Evolutionary conservation across 2,888 invertebrate genomes (phyloP).

Genomic region (Tuta absoluta): DNA sequence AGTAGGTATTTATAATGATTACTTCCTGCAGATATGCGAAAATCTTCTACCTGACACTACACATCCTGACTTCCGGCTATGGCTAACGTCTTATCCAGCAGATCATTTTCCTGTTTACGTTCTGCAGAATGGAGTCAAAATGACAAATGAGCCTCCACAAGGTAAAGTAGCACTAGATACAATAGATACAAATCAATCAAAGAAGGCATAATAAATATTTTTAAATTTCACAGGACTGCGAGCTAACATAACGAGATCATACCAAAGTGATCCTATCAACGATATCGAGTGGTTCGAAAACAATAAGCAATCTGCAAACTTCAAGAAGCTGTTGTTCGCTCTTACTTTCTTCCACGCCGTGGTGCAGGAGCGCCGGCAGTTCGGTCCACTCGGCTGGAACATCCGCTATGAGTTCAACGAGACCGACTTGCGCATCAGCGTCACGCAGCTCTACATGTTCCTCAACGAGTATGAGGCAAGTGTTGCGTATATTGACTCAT

Average conservation of each 20-base stretch:
- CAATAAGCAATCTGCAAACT: slow-evolving; percentile 86
- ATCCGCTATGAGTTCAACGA: slow-evolving; percentile 98
- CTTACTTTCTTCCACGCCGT: slow-evolving; percentile 97
- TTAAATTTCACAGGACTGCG: slow-evolving; percentile 73
- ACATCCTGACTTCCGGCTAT: slow-evolving; percentile 94
- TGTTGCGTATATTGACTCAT: slow-evolving; percentile 20
- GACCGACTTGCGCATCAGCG: slow-evolving; percentile 94
- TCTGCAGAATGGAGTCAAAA: slow-evolving; percentile 96
- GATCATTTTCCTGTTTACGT: slow-evolving; percentile 95
- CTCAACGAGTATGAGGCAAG: slow-evolving; percentile 88
- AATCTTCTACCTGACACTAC: slow-evolving; percentile 89
- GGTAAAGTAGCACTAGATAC: slow-evolving; percentile 63
- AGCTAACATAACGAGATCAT: slow-evolving; percentile 92
- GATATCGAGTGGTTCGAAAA: slow-evolving; percentile 94
- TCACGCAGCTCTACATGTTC: slow-evolving; percentile 93
- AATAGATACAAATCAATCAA: not conserved
- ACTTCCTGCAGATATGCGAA: slow-evolving; percentile 87
- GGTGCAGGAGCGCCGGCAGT: slow-evolving; percentile 94
- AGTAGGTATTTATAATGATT: not conserved
- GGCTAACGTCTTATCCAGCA: slow-evolving; percentile 97
- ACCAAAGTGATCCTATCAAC: slow-evolving; percentile 92
- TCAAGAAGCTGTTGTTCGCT: slow-evolving; percentile 93
- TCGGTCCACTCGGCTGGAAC: slow-evolving; percentile 97
- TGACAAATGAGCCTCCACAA: slow-evolving; percentile 98
- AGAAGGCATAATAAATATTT: not conserved